Base-by-base conservation (phyloP, 2,797 vertebrate species). In the Diplodus puntazzo region DNA sequence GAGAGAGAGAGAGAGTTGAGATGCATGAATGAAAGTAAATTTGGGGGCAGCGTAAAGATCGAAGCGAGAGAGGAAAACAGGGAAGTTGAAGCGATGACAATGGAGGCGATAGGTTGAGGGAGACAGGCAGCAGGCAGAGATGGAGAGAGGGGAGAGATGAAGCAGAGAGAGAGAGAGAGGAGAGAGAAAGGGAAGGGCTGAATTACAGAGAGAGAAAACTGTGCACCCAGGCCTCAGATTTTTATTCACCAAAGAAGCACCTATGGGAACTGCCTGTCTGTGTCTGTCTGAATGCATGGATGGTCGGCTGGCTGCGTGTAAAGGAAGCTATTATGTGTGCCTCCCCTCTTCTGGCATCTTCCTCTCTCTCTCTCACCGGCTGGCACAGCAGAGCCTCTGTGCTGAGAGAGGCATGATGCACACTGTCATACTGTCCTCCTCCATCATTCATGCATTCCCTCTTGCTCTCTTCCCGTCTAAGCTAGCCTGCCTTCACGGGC, bases 251-350 rank as follows among this genome's bases (percentile, higher is more conserved):
- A 74, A 49, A 81, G 66, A 46, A 69, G 60, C 11, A 82, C 88
- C 80, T 80, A 66, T 83, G 89, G 89, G 83, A 88, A 21, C 81
- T 52, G 79, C 53, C 84, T 87, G 84, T 79, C 79, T 88, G 59
- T 39, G 66, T 81, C 67, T 87, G 62, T 81, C 67, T 87, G 62
- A 82, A 85, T 80, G 52, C 85, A 82, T 53, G 77, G 78, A 72
- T 55, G 81, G 64, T 76, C 50, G 2, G 59, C 82, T 88, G 82
- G 80, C 81, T 84, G 63, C 34, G 34, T 70, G 63, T 70, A 77
- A 88, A 81, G 54, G 43, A 81, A 75, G 55, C 80, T 73, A 82
- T 85, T 72, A 80, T 70, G 42, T 53, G 23, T 67, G 59, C 81
- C 54, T 69, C n/a, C 13, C 25, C 65, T 79, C 65, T 75, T 69